phyloP scores from a whole-genome alignment of 37 sponge, comb jelly and placozoan genomes.

The Tethya wilhelma region DNA sequence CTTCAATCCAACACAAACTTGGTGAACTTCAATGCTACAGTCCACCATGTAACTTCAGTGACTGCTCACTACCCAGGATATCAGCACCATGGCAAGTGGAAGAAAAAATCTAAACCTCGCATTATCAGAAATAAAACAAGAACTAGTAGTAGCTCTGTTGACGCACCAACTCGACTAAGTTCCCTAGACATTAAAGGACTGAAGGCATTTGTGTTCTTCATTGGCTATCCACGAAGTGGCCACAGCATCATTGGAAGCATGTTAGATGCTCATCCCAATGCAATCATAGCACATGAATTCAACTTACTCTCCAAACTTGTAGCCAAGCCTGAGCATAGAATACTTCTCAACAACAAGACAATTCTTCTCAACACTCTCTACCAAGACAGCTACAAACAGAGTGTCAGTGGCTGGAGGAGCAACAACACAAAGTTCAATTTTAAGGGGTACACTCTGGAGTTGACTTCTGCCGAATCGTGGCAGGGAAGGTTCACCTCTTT shows the following conservation, averaged over 20 bases:
- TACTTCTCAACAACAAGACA: not conserved
- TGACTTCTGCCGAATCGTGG: conserved; percentile 23
- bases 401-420: not conserved
- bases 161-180: too few species aligned
- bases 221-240: conserved; percentile 40
- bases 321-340: not conserved
- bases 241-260: conserved; percentile 42
- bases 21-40: too few species aligned
- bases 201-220: conserved; percentile 22
- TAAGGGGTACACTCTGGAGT: conserved; percentile 32
- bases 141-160: too few species aligned
- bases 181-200: too few species aligned
- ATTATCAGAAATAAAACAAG: too few species aligned
- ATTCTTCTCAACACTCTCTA: conserved; percentile 5
- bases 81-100: too few species aligned
- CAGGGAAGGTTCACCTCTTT: conserved; percentile 13
- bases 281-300: conserved; percentile 11
- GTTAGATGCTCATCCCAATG: conserved; percentile 36
- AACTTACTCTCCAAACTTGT: conserved; percentile 7
- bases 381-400: not conserved
- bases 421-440: too few species aligned
- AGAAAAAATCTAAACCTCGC: not conserved
- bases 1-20: too few species aligned
- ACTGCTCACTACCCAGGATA: too few species aligned
- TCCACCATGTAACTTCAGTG: too few species aligned